These are phyloP conservation scores for Drosophila lacicola DNA, from an alignment of 2,888 invertebrate species.

Conservation along the genomic window DNA sequence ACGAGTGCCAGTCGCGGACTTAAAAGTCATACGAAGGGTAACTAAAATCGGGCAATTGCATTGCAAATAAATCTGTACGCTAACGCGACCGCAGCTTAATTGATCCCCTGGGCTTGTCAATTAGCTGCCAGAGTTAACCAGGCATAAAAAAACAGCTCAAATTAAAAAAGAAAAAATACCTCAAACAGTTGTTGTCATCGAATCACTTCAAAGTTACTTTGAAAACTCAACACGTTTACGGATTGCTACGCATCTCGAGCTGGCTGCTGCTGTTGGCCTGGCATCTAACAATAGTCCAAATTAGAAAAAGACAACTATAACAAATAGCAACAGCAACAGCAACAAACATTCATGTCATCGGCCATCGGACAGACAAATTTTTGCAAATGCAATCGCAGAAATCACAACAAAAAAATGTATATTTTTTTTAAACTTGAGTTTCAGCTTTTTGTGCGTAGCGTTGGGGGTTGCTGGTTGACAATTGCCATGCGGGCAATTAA, in stretches of 20 bases:
- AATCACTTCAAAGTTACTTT: slow-evolving; percentile 51
- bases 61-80: slow-evolving; percentile 39
- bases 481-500: slow-evolving; percentile 69
- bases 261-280: slow-evolving; percentile 38
- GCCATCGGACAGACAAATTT: slow-evolving; percentile 50
- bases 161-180: slow-evolving; percentile 12
- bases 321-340: slow-evolving; percentile 18
- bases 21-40: slow-evolving; percentile 49
- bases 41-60: slow-evolving; percentile 65
- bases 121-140: slow-evolving; percentile 48
- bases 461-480: slow-evolving; percentile 54
- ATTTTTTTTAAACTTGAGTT: slow-evolving; percentile 12
- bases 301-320: slow-evolving; percentile 49
- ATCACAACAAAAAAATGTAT: slow-evolving; percentile 14
- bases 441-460: slow-evolving; percentile 6
- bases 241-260: slow-evolving; percentile 52
- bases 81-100: slow-evolving; percentile 60
- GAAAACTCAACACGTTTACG: slow-evolving; percentile 39
- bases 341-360: slow-evolving; percentile 17
- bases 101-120: slow-evolving; percentile 74
- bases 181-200: slow-evolving; percentile 37
- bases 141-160: slow-evolving; percentile 2
- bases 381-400: slow-evolving; percentile 65
- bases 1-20: slow-evolving; percentile 23
- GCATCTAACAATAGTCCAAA: slow-evolving; percentile 70